Evolutionary conservation across 2,797 vertebrate species (phyloP).

Genomic region (Graptemys geographica): DNA sequence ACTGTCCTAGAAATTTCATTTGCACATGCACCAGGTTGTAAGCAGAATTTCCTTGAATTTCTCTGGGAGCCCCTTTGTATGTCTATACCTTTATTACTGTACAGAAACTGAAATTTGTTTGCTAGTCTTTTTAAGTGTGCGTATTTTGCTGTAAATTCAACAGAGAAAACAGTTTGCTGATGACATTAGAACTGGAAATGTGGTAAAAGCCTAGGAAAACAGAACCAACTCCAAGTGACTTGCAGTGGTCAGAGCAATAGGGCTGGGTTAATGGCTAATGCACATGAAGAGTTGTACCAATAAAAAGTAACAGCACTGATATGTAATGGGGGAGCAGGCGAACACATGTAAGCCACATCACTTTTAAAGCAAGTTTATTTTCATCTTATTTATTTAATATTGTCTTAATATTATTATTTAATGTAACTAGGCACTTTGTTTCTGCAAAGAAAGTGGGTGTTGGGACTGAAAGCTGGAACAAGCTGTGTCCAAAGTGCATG

Average conservation of each 20-base stretch:
- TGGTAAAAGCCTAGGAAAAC: background rate
- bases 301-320: background rate
- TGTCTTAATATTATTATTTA: rapidly evolving
- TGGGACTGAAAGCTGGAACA: background rate
- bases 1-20: background rate
- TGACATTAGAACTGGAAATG: background rate
- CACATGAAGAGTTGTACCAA: rapidly evolving
- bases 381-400: rapidly evolving
- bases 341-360: rapidly evolving
- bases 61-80: background rate
- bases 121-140: conserved; percentile 12
- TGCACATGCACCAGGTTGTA: background rate
- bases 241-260: rapidly evolving
- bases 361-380: rapidly evolving
- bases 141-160: background rate
- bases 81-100: background rate
- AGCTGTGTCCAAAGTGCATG: rapidly evolving
- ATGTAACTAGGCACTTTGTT: background rate
- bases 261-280: background rate
- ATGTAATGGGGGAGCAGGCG: rapidly evolving
- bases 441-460: background rate
- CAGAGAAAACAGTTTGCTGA: background rate
- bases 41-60: background rate
- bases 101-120: background rate
- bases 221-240: rapidly evolving